Base-by-base conservation (phyloP, 2,113 vertebrate species). In the Brachyistius frenatus region DNA sequence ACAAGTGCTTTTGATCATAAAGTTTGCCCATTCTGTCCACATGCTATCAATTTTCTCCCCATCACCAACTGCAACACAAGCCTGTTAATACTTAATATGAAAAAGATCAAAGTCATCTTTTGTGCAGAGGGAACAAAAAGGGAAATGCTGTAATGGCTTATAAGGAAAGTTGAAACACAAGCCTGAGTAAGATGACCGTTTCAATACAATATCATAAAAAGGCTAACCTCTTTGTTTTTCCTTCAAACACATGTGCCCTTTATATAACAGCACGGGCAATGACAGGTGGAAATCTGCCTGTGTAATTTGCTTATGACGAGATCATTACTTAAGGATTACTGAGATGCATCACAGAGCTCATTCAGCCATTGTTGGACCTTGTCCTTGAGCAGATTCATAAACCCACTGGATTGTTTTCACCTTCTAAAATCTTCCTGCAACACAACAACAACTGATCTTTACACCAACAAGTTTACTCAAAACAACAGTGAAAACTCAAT, bases 11-110 rank as follows among this genome's bases (percentile, higher is more conserved):
- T 92, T 95, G 93, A 95, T 96, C 93, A 95, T 92, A 93, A 93
- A 94, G 91, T 94, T 95, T 93, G 94, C 94, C 95, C 86, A 41
- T 72, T 93, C 84, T 73, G 89, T 92, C 93, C 97, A 97, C 94
- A 96, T 95, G 94, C 94, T 94, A 94, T 94, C 95, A 95, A 96
- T 97, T 96, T 96, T 92, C 92, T 91, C 84, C 83, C 91, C 91
- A 91, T 91, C 91, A 86, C 93, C 92, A 90, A 94, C 86, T 94
- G 90, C 86, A 93, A 91, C 83, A 85, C 90, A 94, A 93, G 95
- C 94, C 97, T 97, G 96, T 96, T 96, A 97, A 97, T 96, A 96
- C 95, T 96, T 96, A 94, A 94, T 95, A 95, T 94, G 86, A 95
- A 89, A 90, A 88, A 93, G 94, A 97, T 97, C 96, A 97, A 98